These are phyloP conservation scores for Petaurus breviceps DNA, from an alignment of 2,113 vertebrate genomes.

Conservation along the genomic window DNA sequence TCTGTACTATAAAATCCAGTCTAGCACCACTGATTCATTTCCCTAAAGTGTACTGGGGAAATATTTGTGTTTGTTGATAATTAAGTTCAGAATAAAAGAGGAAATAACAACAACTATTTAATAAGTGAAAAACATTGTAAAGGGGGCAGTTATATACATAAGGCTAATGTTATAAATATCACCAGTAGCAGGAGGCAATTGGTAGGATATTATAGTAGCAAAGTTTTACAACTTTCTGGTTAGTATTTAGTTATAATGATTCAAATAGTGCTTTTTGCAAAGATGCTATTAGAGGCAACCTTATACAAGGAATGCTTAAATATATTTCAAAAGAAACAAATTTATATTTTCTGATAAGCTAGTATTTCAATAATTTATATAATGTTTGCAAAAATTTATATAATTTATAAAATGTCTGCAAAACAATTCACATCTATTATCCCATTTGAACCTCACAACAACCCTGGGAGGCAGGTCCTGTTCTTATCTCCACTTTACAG, in stretches of 20 bases:
- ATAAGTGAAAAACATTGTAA: not conserved
- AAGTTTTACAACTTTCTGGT: not conserved
- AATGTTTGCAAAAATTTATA: not conserved
- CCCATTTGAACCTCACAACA: not conserved
- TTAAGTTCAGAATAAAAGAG: not conserved
- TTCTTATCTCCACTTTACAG: not conserved
- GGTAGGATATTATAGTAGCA: not conserved
- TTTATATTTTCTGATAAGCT: not conserved
- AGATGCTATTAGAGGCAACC: not conserved
- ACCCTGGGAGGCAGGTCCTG: not conserved
- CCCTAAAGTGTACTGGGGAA: not conserved
- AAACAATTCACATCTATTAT: not conserved
- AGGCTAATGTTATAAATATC: not conserved
- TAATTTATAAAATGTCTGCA: not conserved
- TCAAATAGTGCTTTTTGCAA: not conserved
- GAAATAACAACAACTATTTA: not conserved
- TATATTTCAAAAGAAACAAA: not conserved
- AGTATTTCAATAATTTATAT: not conserved
- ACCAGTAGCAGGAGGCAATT: not conserved
- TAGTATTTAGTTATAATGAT: not conserved
- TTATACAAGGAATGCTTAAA: not conserved
- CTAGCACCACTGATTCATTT: not conserved
- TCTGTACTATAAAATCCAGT: not conserved
- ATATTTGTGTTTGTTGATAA: not conserved
- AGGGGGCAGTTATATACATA: not conserved